Evolutionary conservation across 2,113 vertebrate genomes (phyloP), one percentile per base, ranked within the genome.

Genomic region (Phylloscopus whistleri): DNA sequence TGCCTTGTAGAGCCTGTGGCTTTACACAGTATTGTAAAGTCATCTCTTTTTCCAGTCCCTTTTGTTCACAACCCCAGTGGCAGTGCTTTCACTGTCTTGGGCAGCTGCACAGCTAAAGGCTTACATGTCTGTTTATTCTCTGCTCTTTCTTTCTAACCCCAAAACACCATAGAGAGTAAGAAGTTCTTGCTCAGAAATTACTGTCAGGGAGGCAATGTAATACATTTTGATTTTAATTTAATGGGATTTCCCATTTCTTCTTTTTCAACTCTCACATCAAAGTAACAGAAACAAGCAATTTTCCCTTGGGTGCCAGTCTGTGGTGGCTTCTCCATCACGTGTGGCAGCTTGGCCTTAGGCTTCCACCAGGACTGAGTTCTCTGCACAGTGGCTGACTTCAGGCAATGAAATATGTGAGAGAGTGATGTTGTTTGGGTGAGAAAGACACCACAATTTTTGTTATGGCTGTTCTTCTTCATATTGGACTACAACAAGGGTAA

Each of bases 171-270:
- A 37, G 52, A 51, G 4, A 59, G 24, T 8, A 92, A 78, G 60
- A 89, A 75, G 87, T 39, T 63, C 55, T 60, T 87, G 24, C 43
- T 69, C 24, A 70, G 76, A 80, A 81, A 51, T 67, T 67, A 37
- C 23, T 31, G 21, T 48, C 56, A 75, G 35, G 15, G 48, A 83
- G 28, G 22, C 13, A 85, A 23, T 35, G 26, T 33, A 55, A 75
- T 73, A 17, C 10, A 20, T 93, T 75, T 87, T 68, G 33, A n/a
- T 91, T 85, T 79, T 66, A 82, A 69, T 85, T 79, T 66, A 82
- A 69, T 51, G n/a, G 60, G 53, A 87, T 79, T 90, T 91, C 46
- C 70, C 9, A 44, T 68, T 81, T 68, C 44, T 76, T 89, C 8
- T 69, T 87, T 84, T 76, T 67, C 69, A 79, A 24, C 27, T 82